These are phyloP conservation scores for Lutjanus erythropterus DNA, from an alignment of 2,113 vertebrate genomes.

Conservation along the genomic window DNA sequence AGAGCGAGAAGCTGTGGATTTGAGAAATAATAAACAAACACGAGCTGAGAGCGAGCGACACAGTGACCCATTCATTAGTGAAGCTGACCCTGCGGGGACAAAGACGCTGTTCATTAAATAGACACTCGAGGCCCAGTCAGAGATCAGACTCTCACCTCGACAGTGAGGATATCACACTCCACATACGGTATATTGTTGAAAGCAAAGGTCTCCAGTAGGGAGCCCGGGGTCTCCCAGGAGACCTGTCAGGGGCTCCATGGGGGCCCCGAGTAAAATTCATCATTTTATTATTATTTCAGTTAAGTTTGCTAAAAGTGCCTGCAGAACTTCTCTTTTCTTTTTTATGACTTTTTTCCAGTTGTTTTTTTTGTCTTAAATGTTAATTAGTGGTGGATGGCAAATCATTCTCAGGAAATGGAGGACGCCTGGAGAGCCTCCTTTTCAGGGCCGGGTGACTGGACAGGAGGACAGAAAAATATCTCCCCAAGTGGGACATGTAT, in stretches of 20 bases:
- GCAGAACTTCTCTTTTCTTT: neutral
- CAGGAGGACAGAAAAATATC: too few relatives aligned
- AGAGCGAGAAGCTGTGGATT: slow-evolving; percentile 26
- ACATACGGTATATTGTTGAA: slow-evolving; percentile 33
- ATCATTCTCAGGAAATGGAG: too few relatives aligned
- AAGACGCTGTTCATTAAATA: slow-evolving; percentile 74
- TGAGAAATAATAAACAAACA: slow-evolving; percentile 60
- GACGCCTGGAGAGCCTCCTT: too few relatives aligned
- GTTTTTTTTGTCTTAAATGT: too few relatives aligned
- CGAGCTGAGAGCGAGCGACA: slow-evolving; percentile 14
- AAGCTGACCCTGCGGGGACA: slow-evolving; percentile 57
- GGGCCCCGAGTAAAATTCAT: slow-evolving; percentile 12
- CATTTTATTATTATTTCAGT: slow-evolving; percentile 21
- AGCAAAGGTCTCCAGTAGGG: slow-evolving; percentile 13
- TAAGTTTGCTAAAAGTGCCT: slow-evolving; percentile 9
- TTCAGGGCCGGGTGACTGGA: too few relatives aligned
- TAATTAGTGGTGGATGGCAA: too few relatives aligned
- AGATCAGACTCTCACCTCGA: slow-evolving; percentile 56
- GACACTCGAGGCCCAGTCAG: slow-evolving; percentile 60
- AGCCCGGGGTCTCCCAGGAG: neutral
- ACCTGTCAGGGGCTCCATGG: neutral
- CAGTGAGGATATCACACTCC: slow-evolving; percentile 48
- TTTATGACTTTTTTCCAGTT: neutral
- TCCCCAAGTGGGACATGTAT: too few relatives aligned
- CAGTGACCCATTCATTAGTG: slow-evolving; percentile 68